Conservation (phyloP, 1,140 invertebrate genomes). For the Melitaea cinxia region DNA sequence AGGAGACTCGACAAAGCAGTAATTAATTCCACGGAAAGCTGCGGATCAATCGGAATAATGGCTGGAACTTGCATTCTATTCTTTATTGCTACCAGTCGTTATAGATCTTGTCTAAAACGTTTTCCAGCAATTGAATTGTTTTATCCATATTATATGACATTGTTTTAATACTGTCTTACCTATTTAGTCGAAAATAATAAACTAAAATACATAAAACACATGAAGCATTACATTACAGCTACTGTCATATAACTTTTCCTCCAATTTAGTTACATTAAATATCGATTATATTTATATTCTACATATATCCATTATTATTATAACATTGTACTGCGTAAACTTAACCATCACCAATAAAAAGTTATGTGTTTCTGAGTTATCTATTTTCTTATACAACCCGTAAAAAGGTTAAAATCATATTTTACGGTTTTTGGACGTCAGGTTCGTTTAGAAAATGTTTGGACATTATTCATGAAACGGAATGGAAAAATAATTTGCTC, state of each 20-base stretch:
- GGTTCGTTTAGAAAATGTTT: not conserved
- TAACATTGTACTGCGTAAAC: not conserved
- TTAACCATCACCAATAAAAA: not conserved
- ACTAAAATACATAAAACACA: no score
- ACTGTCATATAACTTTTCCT: no score
- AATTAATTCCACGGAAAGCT: constrained; percentile 64
- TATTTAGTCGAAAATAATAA: no score
- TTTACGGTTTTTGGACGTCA: constrained; percentile 1
- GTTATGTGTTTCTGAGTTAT: not conserved
- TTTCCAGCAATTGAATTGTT: constrained; percentile 8
- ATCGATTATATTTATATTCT: no score
- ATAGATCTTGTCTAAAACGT: constrained; percentile 15
- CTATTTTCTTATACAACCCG: not conserved
- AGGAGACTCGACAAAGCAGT: constrained; percentile 45
- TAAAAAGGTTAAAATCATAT: not conserved
- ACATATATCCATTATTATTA: no score
- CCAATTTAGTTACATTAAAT: no score
- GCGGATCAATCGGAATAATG: constrained; percentile 58
- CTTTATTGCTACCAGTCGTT: constrained; percentile 33
- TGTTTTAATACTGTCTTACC: not conserved
- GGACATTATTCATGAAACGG: not conserved
- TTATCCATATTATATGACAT: not conserved
- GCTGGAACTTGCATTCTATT: constrained; percentile 35
- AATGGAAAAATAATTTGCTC: constrained; percentile 1
- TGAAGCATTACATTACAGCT: no score